Evolutionary conservation across 2,797 vertebrate genomes (phyloP), one percentile per base, ranked within the genome.

Genomic region (Aselliscus stoliczkanus): DNA sequence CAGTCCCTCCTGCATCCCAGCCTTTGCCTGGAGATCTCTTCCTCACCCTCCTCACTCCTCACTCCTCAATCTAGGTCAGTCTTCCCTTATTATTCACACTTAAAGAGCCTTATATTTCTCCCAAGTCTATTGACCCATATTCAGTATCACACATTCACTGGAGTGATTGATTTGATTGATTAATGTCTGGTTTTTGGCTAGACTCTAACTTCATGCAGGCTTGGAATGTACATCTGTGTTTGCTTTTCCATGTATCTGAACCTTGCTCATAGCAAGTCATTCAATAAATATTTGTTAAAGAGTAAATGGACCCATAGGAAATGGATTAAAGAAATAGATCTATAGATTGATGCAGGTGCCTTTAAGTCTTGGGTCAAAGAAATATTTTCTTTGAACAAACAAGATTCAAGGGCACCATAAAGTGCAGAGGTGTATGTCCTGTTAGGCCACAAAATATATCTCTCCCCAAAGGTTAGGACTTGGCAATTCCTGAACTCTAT

Each of bases 311-410:
- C n/a, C 1, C 39, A 67, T 77, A 69, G 37, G 31, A 95, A 95
- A 65, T 65, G 4, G 52, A 67, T 90, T 81, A 39, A 79, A 80
- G 72, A 42, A 72, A 29, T 14, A 56, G n/a, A 60, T 58, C 27
- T 37, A 20, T 11, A 85, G 34, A 64, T n/a, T 83, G 52, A 94
- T 92, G 52, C 9, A 81, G 73, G 39, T 76, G 70, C 34, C 21
- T 65, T 31, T 79, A 73, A 85, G 37, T 65, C 70, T 67, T n/a
- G 50, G 44, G 77, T 92, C 86, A 72, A 47, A 70, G 29, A 94
- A 79, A 94, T 69, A 76, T 88, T 92, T 75, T 62, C 85, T 95
- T 86, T 64, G 79, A 97, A 69, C 69, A 15, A 89, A 80, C 82
- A 67, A 83, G 80, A 88, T 62, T 95, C 77, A 94, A 94, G 75